A percentile compares a stretch with the other conserved stretches of the same genome.
Evolutionary conservation across 2,888 invertebrate species (phyloP).

Genomic region (Drosophila gaucha): DNA sequence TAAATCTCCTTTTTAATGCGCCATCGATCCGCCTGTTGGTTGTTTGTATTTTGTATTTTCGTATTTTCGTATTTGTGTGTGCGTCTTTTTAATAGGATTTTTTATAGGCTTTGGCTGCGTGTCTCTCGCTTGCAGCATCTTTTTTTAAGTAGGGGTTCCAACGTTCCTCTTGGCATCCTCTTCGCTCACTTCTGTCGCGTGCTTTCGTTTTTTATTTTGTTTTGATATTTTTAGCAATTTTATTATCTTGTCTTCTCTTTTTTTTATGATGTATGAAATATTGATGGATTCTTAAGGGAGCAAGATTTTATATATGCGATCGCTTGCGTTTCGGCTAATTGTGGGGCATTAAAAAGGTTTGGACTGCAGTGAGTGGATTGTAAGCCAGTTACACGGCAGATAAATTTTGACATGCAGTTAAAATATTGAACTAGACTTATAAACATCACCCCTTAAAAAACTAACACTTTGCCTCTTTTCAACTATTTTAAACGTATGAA

Average conservation of each 20-base stretch:
- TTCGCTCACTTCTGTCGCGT: conserved; percentile 69
- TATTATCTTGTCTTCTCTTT: conserved; percentile 54
- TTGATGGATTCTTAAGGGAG: conserved; percentile 43
- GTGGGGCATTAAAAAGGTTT: conserved; percentile 9
- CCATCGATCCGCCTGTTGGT: conserved; percentile 62
- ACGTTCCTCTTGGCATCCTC: conserved; percentile 16
- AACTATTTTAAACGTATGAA: too few relatives aligned
- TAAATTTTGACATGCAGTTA: not conserved
- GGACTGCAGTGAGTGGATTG: not conserved
- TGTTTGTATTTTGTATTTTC: too few relatives aligned
- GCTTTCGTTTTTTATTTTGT: conserved; percentile 48
- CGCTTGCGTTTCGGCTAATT: conserved; percentile 41
- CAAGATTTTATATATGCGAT: conserved; percentile 28
- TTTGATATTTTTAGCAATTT: conserved; percentile 70
- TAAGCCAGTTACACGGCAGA: not conserved
- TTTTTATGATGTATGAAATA: conserved; percentile 70
- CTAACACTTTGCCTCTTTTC: too few relatives aligned
- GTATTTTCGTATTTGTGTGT: conserved; percentile 54
- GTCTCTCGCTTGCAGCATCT: conserved; percentile 46
- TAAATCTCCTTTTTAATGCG: conserved; percentile 72
- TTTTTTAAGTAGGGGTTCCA: conserved; percentile 40
- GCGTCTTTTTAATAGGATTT: conserved; percentile 78
- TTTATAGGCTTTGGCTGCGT: conserved; percentile 61
- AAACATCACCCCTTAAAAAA: too few relatives aligned
- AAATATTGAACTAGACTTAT: too few relatives aligned